Base-by-base conservation (phyloP, 2,113 vertebrate species). In the Leucoraja erinaceus region DNA sequence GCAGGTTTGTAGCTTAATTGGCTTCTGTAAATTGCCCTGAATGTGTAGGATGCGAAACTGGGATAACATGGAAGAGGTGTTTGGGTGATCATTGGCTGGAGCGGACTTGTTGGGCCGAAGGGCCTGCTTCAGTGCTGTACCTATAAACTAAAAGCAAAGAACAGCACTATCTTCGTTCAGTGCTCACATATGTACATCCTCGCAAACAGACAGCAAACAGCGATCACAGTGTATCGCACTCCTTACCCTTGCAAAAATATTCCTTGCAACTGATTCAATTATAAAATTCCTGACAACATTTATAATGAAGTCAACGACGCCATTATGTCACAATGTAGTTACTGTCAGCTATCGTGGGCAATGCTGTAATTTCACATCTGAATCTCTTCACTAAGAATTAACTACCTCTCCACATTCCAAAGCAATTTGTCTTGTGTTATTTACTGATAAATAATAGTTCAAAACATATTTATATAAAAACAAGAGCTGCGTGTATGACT, bases 401-500 rank as follows among this genome's bases (percentile, higher is more conserved):
- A 59, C 18, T 14, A n/a, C 5, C 9, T 84, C 81, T 5, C 25
- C 56, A 25, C 56, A 12, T 84, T 25, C 22, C 9, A 61, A 84
- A n/a, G 56, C 81, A 2, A 14, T 63, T 11, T 18, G 7, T n/a
- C 28, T 88, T 88, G n/a, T 88, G 12, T 25, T 88, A 31, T 88
- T 88, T 88, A 88, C 83, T 61, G 61, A 14, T 63, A 88, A 88
- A 88, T 88, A 61, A 88, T 88, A 18, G 63, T 63, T 18, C n/a
- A 31, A 63, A 88, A 66, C 63, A 88, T 88, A 33, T 88, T 88
- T 88, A 66, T 61, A 31, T 88, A 63, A 88, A 31, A 88, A 88
- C 59, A 88, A 31, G 28, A 31, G n/a, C 59, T 18, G 28, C 16
- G 63, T 88, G n/a, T 63, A 33, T 88, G 83, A 88, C 83, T 66